phyloP scores from a whole-genome alignment of 35 echinoderm and acorn worm species.

The Chiridota heheva region DNA sequence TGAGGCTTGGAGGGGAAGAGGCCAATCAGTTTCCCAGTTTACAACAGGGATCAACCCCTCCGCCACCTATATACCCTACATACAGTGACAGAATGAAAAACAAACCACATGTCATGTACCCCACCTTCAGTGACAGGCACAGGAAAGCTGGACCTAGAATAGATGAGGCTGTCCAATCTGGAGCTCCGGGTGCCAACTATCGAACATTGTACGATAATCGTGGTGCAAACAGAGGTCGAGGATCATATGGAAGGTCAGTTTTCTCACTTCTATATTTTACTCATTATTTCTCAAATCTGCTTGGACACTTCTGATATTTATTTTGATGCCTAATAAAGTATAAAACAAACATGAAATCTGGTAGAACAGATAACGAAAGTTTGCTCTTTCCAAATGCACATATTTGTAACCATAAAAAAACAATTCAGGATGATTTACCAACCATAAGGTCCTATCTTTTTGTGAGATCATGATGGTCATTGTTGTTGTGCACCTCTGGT shows the following conservation, averaged over 20 bases:
- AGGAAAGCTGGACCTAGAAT: constrained; percentile 50
- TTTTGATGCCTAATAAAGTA: too few relatives aligned
- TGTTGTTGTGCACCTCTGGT: too few relatives aligned
- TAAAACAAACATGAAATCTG: too few relatives aligned
- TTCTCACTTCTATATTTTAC: too few relatives aligned
- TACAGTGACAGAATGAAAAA: constrained; percentile 53
- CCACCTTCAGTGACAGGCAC: constrained; percentile 95
- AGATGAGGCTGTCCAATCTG: constrained; percentile 39
- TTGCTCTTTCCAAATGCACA: too few relatives aligned
- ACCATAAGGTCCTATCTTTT: too few relatives aligned
- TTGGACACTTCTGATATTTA: too few relatives aligned
- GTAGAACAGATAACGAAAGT: too few relatives aligned
- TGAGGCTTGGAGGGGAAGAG: constrained; percentile 32
- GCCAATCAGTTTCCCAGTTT: not conserved
- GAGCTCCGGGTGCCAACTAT: constrained; percentile 61
- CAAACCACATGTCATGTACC: constrained; percentile 70
- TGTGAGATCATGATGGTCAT: too few relatives aligned
- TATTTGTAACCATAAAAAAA: too few relatives aligned
- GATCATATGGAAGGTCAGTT: constrained; percentile 82
- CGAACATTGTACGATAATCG: constrained; percentile 89
- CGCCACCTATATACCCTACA: constrained; percentile 50
- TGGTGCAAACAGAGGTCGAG: constrained; percentile 47
- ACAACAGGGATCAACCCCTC: constrained; percentile 6
- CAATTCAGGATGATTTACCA: too few relatives aligned
- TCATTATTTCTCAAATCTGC: too few relatives aligned